A percentile compares a stretch with the other conserved stretches of the same genome.
These are phyloP conservation scores for Oplegnathus fasciatus DNA, from an alignment of 2,113 vertebrate species.

Conservation along the genomic window DNA sequence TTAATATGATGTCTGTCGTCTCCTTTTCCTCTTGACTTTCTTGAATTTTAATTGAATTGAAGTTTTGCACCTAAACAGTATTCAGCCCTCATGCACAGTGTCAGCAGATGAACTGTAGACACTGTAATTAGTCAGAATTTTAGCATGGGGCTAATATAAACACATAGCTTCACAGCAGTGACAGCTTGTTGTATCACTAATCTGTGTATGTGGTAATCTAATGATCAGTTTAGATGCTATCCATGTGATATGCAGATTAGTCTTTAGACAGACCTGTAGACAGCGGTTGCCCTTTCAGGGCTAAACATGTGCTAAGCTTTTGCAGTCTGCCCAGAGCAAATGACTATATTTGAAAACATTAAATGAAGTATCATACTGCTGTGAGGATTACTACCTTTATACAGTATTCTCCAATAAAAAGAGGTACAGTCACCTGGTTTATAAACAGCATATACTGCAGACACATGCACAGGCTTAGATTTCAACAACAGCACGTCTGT, in stretches of 20 bases:
- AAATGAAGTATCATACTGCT: not conserved
- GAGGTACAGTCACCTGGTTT: not conserved
- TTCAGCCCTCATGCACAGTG: not conserved
- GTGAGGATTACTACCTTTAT: not conserved
- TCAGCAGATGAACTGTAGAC: constrained; percentile 14
- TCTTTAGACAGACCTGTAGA: constrained; percentile 46
- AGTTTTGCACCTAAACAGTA: not conserved
- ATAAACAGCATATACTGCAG: not conserved
- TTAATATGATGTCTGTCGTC: not conserved
- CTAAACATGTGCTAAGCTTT: constrained; percentile 30
- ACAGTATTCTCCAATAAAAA: not conserved
- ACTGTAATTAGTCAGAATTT: constrained; percentile 5
- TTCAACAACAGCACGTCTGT: not conserved
- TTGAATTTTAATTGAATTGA: not conserved
- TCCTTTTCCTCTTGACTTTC: not conserved
- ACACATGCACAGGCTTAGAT: not conserved
- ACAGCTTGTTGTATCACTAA: constrained; percentile 61
- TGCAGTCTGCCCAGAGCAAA: constrained; percentile 13
- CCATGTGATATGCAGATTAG: constrained; percentile 73
- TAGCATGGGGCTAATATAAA: not conserved
- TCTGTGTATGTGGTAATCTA: constrained; percentile 72
- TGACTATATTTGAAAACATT: not conserved
- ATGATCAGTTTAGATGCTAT: constrained; percentile 66
- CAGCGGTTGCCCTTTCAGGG: constrained; percentile 36
- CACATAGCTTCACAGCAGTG: constrained; percentile 7